Evolutionary conservation across 2,888 invertebrate species (phyloP), one percentile per base, ranked within the genome.

Genomic region (Stenodema calcarata): DNA sequence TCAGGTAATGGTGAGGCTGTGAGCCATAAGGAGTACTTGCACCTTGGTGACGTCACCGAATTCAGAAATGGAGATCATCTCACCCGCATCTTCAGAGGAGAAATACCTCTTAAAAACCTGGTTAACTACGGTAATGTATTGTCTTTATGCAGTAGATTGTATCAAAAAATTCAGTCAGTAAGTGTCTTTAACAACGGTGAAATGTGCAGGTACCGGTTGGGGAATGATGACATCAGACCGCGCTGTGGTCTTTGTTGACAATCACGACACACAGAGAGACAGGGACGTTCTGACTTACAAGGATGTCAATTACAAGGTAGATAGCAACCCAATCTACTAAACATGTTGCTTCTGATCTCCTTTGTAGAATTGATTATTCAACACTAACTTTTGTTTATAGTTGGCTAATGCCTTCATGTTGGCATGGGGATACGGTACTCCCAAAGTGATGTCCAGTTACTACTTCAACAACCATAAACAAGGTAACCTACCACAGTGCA

Each of bases 201-300:
- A 47, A 23, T 62, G 18, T 41, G 14, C 70, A 84, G 84, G 84
- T 28, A 47, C 73, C 28, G 73, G 30, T 28, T 86, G 86, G 86
- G 76, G 62, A 18, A 6, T 80, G 80, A 50, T 80, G 80, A 30
- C 27, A 9, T 80, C 80, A 7, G 28, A 80, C 94, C 88, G 93
- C 96, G 80, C 80, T 1, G 90, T 97, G 0, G 94, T 95, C 23
- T 97, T 97, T 90, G 94, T 97, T 80, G 97, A 97, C 90, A 98
- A 98, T 91, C 98, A 98, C 90, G 98, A 98, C 91, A 97, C 95
- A 90, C 97, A 97, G 91, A 93, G 98, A 89, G 95, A 95, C 4
- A 23, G 0, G 0, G 94, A 95, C 88, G 94, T 94, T 78, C 95
- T 95, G 90, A 91, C 91, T 0, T 47, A 95, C 0, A 94, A 92